Evolutionary conservation across 2,888 invertebrate genomes (phyloP).

Genomic region (Andricus quercusramuli): DNA sequence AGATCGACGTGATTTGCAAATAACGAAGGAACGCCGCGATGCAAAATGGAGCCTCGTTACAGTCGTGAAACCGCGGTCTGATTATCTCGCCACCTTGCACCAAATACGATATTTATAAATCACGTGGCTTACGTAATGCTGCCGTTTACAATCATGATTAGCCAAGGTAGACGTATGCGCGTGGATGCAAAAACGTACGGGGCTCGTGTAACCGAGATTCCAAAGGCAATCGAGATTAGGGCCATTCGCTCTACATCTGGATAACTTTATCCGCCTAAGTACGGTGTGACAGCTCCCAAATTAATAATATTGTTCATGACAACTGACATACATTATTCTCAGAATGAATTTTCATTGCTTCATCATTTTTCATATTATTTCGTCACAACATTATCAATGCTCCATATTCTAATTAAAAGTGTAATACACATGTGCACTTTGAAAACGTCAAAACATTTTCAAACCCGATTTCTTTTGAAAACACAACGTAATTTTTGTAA

Average conservation of each 20-base stretch:
- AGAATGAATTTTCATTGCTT: not conserved
- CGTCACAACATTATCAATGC: not conserved
- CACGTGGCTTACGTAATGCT: conserved; percentile 29
- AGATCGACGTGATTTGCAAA: conserved; percentile 38
- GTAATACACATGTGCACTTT: not conserved
- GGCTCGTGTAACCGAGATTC: conserved; percentile 31
- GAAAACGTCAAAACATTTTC: not conserved
- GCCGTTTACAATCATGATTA: conserved; percentile 39
- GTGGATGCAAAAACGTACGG: conserved; percentile 26
- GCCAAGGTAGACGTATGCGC: conserved; percentile 36
- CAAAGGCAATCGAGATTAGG: conserved; percentile 12
- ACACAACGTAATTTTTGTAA: not conserved
- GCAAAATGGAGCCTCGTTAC: conserved; percentile 30
- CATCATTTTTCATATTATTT: conserved; percentile 4
- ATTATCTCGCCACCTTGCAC: conserved; percentile 41
- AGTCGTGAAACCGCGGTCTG: conserved; percentile 38
- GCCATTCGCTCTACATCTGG: conserved; percentile 1
- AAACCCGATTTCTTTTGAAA: not conserved
- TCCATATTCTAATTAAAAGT: not conserved
- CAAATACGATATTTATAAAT: conserved; percentile 42
- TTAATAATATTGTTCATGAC: not conserved
- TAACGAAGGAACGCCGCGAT: conserved; percentile 37
- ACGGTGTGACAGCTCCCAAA: not conserved
- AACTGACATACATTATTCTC: not conserved
- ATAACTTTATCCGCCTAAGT: conserved; percentile 20